Conservation (phyloP, 2,888 invertebrate genomes). For the Tetragnatha montana region DNA sequence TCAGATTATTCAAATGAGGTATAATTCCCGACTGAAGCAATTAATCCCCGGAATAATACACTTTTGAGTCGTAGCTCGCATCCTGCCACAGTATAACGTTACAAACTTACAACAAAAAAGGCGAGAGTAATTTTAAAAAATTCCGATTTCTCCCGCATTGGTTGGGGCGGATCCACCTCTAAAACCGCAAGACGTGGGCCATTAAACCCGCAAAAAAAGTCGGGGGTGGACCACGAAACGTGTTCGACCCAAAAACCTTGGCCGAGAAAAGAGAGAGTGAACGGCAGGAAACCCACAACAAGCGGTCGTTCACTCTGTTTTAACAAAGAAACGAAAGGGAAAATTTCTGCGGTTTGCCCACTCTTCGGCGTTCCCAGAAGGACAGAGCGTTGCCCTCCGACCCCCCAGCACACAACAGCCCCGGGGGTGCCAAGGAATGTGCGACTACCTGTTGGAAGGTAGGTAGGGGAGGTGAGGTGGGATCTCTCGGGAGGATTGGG, state of each 20-base stretch:
- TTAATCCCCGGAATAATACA: no score
- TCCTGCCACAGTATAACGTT: no score
- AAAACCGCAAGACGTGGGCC: not conserved
- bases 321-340: slow-evolving; percentile 16
- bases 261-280: slow-evolving; percentile 55
- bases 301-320: slow-evolving; percentile 51
- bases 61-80: no score
- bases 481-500: not conserved
- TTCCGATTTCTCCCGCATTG: no score
- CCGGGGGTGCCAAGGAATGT: not conserved
- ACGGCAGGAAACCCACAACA: slow-evolving; percentile 18
- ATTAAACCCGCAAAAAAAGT: not conserved
- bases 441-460: not conserved
- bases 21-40: no score
- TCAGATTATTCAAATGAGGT: no score
- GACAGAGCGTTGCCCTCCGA: slow-evolving; percentile 35
- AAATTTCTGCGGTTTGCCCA: slow-evolving; percentile 56
- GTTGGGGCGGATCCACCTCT: no score
- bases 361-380: slow-evolving; percentile 35
- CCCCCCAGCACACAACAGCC: not conserved
- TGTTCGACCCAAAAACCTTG: slow-evolving; percentile 69
- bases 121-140: not conserved
- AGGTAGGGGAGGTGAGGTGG: not conserved
- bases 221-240: slow-evolving; percentile 49
- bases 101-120: not conserved